Evolutionary conservation across 2,113 vertebrate species (phyloP).

Genomic region (Octodon degus): DNA sequence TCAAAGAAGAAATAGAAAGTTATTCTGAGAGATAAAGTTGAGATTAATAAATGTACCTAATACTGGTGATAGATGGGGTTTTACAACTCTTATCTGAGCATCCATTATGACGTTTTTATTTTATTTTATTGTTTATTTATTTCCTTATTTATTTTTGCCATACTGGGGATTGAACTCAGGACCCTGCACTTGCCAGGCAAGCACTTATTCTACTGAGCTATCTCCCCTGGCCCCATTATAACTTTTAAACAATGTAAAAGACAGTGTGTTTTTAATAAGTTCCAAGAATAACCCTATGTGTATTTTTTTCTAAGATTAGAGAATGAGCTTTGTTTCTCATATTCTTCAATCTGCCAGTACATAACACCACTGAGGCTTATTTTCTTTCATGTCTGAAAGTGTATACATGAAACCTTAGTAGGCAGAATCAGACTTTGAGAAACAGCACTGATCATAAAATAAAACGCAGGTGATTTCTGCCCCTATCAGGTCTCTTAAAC

Average conservation of each 20-base stretch:
- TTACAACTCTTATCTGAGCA: background rate
- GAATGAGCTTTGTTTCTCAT: background rate
- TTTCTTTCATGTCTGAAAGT: slow-evolving; percentile 20
- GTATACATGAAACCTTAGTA: slow-evolving; percentile 13
- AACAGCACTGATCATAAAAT: slow-evolving; percentile 36
- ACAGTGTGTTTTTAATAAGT: background rate
- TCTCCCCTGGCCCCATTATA: background rate
- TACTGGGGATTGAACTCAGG: too few relatives aligned
- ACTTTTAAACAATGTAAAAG: background rate
- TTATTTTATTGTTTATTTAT: too few relatives aligned
- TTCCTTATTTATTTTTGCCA: too few relatives aligned
- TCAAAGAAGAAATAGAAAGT: background rate
- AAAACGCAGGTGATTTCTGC: slow-evolving; percentile 46
- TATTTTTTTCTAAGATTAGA: background rate
- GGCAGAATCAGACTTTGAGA: slow-evolving; percentile 58
- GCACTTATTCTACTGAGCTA: too few relatives aligned
- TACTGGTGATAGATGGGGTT: background rate
- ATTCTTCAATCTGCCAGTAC: background rate
- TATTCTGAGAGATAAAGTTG: background rate
- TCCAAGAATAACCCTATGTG: background rate
- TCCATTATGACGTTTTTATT: background rate
- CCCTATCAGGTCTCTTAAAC: slow-evolving; percentile 1
- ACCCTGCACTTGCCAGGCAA: too few relatives aligned
- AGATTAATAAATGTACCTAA: background rate
- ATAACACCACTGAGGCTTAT: background rate